phyloP scores from a whole-genome alignment of 2,888 invertebrate species.

The Prosopocoilus inquinatus region DNA sequence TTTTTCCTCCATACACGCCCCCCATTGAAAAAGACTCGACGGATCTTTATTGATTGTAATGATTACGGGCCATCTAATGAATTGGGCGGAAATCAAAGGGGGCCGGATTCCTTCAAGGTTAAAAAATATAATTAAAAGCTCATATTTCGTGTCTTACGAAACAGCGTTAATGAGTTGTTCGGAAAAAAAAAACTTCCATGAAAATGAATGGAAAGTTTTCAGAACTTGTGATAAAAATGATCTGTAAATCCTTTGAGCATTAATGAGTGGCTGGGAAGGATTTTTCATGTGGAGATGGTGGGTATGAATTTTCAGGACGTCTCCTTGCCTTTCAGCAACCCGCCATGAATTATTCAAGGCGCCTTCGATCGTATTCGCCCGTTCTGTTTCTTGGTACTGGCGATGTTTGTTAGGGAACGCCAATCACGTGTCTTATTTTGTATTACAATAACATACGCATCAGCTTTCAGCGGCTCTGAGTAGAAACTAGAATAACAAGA shows the following conservation, averaged over 20 bases:
- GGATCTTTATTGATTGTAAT: conserved; percentile 29
- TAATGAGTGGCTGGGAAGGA: neutral
- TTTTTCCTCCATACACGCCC: conserved; percentile 22
- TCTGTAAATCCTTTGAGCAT: too few species aligned
- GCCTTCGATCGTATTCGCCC: conserved; percentile 19
- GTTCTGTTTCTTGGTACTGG: conserved; percentile 22
- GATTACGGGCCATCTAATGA: conserved; percentile 31
- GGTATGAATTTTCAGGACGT: neutral
- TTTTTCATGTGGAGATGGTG: conserved; percentile 1
- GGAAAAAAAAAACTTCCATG: too few species aligned
- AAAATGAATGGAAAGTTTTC: too few species aligned
- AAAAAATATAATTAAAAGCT: neutral
- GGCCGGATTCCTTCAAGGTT: neutral
- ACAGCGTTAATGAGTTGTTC: too few species aligned
- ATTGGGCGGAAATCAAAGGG: conserved; percentile 23
- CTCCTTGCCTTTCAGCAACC: conserved; percentile 11
- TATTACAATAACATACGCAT: conserved; percentile 11
- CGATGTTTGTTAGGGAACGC: conserved; percentile 21
- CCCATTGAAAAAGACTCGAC: conserved; percentile 20
- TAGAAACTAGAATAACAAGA: too few species aligned
- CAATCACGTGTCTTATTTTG: conserved; percentile 19
- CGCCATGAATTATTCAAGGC: conserved; percentile 20
- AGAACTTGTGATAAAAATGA: too few species aligned
- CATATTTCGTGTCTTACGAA: too few species aligned
- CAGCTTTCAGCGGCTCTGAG: neutral